Evolutionary conservation across 2,888 invertebrate species (phyloP).

Genomic region (Brassicogethes aeneus): DNA sequence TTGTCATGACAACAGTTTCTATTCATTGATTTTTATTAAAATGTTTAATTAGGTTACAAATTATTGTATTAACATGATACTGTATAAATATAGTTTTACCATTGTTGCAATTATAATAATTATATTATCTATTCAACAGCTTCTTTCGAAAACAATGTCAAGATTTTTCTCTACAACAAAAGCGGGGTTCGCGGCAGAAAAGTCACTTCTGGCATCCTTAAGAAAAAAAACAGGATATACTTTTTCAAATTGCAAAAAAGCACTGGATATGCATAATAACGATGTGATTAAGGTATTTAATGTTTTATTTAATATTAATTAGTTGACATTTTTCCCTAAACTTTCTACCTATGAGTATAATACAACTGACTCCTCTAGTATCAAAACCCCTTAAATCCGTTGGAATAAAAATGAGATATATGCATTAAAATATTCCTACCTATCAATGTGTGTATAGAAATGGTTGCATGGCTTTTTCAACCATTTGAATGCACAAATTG

Average conservation of each 20-base stretch:
- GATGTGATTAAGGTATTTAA: conserved; percentile 66
- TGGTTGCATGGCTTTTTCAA: no score
- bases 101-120: conserved; percentile 8
- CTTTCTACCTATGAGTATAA: no score
- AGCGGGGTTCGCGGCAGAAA: conserved; percentile 50
- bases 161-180: conserved; percentile 52
- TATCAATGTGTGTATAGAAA: no score
- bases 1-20: conserved; percentile 21
- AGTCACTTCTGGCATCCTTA: conserved; percentile 70
- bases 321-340: no score
- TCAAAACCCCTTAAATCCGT: no score
- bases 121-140: conserved; percentile 12
- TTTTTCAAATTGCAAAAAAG: conserved; percentile 92
- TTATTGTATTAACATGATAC: neutral
- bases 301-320: neutral
- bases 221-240: conserved; percentile 95
- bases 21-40: neutral
- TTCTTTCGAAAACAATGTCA: conserved; percentile 49
- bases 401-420: no score
- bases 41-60: no score
- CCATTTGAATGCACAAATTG: no score
- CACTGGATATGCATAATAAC: conserved; percentile 82
- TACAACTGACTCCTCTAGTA: no score
- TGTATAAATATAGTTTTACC: neutral
- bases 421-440: no score